Conservation (phyloP, 92 coral and sea anemone species). For the Micromussa lordhowensis region DNA sequence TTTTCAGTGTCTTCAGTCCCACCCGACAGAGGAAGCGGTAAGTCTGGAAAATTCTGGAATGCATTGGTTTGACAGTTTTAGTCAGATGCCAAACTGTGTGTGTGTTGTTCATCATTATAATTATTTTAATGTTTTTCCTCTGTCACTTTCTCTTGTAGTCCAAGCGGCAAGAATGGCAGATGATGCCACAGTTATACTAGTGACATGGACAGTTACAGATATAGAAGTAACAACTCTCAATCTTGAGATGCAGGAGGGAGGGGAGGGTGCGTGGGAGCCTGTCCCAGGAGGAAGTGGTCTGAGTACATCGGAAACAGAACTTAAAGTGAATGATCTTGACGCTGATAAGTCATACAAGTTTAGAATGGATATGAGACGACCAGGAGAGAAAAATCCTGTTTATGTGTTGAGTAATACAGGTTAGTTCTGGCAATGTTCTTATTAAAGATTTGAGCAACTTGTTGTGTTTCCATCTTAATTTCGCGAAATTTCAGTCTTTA, state of each 20-base stretch:
- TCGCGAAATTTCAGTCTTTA: too few species aligned
- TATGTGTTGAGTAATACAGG: constrained; percentile 29
- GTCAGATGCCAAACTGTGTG: too few species aligned
- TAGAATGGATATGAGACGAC: constrained; percentile 48
- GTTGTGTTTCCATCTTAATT: too few species aligned
- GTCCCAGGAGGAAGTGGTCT: constrained; percentile 52
- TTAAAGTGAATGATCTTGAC: constrained; percentile 50
- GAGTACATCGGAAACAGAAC: constrained; percentile 3
- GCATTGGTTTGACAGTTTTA: too few species aligned
- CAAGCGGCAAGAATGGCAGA: constrained; percentile 29
- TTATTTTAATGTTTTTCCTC: neutral
- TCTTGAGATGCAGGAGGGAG: constrained; percentile 48
- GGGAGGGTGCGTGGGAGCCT: constrained; percentile 15
- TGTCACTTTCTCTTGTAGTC: neutral
- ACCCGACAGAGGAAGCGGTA: constrained; percentile 69
- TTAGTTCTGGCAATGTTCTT: neutral
- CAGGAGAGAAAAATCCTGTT: constrained; percentile 20
- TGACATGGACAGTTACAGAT: constrained; percentile 61
- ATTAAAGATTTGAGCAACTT: too few species aligned
- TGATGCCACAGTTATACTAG: constrained; percentile 44
- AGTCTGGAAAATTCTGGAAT: neutral
- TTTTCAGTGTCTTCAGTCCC: constrained; percentile 46
- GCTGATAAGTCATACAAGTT: constrained; percentile 57
- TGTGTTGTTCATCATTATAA: too few species aligned
- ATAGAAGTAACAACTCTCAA: constrained; percentile 34